Evolutionary conservation across 2,113 vertebrate species (phyloP), one percentile per base, ranked within the genome.

Genomic region (Pholis gunnellus): DNA sequence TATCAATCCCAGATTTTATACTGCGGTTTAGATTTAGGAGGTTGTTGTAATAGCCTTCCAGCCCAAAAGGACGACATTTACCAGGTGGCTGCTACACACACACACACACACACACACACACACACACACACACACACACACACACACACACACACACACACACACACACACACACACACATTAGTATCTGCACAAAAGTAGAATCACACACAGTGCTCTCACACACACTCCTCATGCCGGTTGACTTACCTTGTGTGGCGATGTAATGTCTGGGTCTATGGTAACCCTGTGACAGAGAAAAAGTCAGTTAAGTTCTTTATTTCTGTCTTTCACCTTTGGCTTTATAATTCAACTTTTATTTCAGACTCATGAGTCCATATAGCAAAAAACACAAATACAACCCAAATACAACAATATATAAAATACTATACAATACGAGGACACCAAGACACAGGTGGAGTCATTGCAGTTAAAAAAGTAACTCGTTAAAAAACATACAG

Each of bases 181-280:
- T 40, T 40, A 40, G 38, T 40, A 40, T 40, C 38, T 40, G 38
- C 38, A 77, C 67, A 31, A 7, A 61, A 11, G 5, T 15, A 38
- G 1, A 29, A 1, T 0, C 8, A 29, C 48, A 65, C 46, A 40
- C 0, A 65, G 59, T 76, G 31, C 40, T 54, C 42, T 65, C 87
- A 56, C 82, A 82, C 78, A 88, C 78, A 78, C 75, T 64, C 57
- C 78, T 80, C 57, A 40, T 18, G 11, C 78, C 61, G 46, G 40
- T 78, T 82, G 84, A 87, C 88, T 92, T 91, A 94, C 93, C 92
- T 91, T 94, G 93, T 46, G 92, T 93, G 87, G 92, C 93, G 84
- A 94, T 93, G 89, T 94, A 94, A 90, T 94, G 93, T 90, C 93
- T 87, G 84, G 93, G 93, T 89, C 92, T 83, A 6, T 93, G 92